phyloP scores from a whole-genome alignment of 2,113 vertebrate species.

The Rattus rattus region DNA sequence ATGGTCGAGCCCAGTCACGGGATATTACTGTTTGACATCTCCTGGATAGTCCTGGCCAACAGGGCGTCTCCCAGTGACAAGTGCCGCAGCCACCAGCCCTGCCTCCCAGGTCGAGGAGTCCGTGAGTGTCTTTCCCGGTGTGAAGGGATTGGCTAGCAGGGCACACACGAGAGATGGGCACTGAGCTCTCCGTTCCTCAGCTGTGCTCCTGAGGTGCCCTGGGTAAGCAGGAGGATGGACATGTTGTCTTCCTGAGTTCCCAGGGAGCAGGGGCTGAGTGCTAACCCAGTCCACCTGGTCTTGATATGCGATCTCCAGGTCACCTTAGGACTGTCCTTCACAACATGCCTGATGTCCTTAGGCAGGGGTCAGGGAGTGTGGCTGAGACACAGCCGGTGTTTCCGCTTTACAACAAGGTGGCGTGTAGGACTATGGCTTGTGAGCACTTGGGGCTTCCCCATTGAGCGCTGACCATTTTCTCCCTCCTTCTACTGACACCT shows the following conservation, averaged over 20 bases:
- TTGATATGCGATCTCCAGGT: accelerated
- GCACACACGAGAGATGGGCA: not conserved
- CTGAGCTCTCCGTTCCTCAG: too few relatives aligned
- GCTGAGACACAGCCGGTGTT: not conserved
- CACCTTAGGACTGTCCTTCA: not conserved
- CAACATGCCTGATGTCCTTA: not conserved
- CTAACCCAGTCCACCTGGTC: not conserved
- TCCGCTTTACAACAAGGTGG: too few relatives aligned
- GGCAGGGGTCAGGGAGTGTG: not conserved
- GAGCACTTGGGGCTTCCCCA: not conserved
- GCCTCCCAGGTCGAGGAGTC: not conserved
- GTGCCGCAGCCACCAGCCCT: not conserved
- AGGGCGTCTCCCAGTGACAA: not conserved
- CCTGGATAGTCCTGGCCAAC: not conserved
- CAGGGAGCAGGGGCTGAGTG: not conserved
- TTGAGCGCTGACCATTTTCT: not conserved
- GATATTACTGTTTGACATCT: not conserved
- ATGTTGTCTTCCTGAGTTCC: not conserved
- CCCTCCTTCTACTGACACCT: not conserved
- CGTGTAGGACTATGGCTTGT: not conserved
- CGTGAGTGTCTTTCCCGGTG: not conserved
- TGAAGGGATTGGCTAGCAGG: not conserved
- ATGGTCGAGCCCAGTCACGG: too few relatives aligned
- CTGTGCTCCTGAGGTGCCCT: not conserved
- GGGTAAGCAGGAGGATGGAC: not conserved